Base-by-base conservation (phyloP, 2,888 invertebrate species). In the Cheilosia impressa region DNA sequence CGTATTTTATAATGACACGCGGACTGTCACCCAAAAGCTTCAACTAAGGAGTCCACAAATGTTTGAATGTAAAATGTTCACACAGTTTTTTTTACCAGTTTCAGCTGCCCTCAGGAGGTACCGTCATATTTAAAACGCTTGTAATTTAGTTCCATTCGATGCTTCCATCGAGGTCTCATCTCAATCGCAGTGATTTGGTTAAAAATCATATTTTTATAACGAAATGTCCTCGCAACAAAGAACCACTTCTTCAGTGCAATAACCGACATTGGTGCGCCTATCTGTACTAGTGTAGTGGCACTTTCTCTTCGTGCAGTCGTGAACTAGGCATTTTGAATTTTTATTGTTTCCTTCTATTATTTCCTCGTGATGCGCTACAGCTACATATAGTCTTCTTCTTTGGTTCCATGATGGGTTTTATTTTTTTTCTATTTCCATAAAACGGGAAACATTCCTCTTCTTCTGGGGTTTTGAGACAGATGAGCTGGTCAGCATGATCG, bases 231-330 rank as follows among this genome's bases (percentile, higher is more conserved):
- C 76, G 24, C 50, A 62, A 81, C 81, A 81, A 81, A 81, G 81
- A 81, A 81, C 63, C 50, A 38, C 76, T 76, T 76, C 75, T 53
- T 27, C 62, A 60, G 75, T 65, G 19, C 60, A 27, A 17, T 17
- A 31, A 45, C 63, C 57, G 19, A 63, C 45, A 55, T 57, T 65
- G 58, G 34, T 45, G 13, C 50, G 57, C n/a, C 15, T 38, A 10
- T 38, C 24, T 3, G 17, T 4, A 60, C 27, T 72, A 53, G 22
- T 50, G 53, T 53, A 63, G 31, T 69, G 55, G 84, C 80, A 81
- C 85, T 85, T 85, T 85, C 85, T 85, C 85, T 85, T 85, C 85
- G 85, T 85, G 85, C 80, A 68, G 57, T 81, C 85, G 85, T 85
- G 85, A 81, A 85, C 80, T 80, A 77, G 76, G 76, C 81, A 85